These are phyloP conservation scores for Chondrilla cf. caribensis DNA, from an alignment of 37 sponge, comb jelly and placozoan genomes.

Conservation along the genomic window DNA sequence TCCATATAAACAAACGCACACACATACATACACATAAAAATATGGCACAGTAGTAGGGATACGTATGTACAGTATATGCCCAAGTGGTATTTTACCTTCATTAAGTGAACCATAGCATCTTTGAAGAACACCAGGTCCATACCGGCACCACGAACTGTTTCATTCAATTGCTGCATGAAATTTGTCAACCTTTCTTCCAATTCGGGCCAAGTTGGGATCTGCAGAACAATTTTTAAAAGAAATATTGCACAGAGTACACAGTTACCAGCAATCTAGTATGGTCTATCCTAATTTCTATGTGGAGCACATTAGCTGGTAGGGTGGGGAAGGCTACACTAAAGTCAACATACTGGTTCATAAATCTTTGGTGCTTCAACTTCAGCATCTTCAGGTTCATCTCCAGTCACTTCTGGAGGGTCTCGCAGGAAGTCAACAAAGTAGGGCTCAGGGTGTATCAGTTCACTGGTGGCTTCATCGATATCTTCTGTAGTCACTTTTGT, in stretches of 20 bases:
- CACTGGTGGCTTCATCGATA: slow-evolving; percentile 45
- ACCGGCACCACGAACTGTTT: slow-evolving; percentile 93
- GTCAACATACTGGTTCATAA: slow-evolving; percentile 81
- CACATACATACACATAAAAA: not conserved
- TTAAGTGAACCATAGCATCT: slow-evolving; percentile 97
- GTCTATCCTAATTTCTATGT: too few relatives aligned
- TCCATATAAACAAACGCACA: not conserved
- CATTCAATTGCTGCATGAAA: slow-evolving; percentile 90
- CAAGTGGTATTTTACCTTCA: slow-evolving; percentile 41
- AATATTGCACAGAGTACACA: too few relatives aligned
- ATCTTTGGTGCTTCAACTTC: slow-evolving; percentile 96
- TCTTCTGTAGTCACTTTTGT: slow-evolving; percentile 62
- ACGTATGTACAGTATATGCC: not conserved
- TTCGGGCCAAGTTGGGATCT: slow-evolving; percentile 73
- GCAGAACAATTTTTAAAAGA: not conserved
- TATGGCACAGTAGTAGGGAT: not conserved
- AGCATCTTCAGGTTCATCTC: slow-evolving; percentile 94
- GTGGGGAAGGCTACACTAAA: too few relatives aligned
- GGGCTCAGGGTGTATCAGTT: slow-evolving; percentile 77
- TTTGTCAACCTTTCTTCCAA: slow-evolving; percentile 71
- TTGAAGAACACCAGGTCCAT: slow-evolving; percentile 99
- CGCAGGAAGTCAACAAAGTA: slow-evolving; percentile 98
- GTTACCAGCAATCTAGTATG: too few relatives aligned
- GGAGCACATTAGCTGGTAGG: too few relatives aligned
- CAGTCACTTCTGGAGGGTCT: slow-evolving; percentile 95